These are phyloP conservation scores for Euphydryas editha DNA, from an alignment of 2,888 invertebrate genomes.

Conservation along the genomic window DNA sequence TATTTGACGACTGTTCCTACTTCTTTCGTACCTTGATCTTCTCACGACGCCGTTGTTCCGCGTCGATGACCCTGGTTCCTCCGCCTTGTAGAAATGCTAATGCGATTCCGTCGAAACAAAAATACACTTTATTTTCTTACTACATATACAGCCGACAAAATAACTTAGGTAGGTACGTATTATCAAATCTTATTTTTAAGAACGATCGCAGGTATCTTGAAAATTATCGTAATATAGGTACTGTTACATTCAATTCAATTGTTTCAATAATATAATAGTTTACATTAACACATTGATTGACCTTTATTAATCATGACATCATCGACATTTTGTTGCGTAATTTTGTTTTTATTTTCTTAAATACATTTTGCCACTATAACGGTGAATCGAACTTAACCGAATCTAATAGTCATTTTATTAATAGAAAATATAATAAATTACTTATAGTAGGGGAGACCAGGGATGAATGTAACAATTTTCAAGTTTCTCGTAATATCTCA, in stretches of 20 bases:
- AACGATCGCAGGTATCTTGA: neutral
- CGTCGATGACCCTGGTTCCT: conserved; percentile 35
- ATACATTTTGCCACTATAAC: too few relatives aligned
- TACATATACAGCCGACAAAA: neutral
- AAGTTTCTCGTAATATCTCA: too few relatives aligned
- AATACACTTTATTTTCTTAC: conserved; percentile 9
- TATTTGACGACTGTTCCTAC: conserved; percentile 12
- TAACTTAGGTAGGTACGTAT: neutral
- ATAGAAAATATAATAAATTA: too few relatives aligned
- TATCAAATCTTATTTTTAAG: neutral
- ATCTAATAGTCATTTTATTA: too few relatives aligned
- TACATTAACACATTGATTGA: neutral
- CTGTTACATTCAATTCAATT: neutral
- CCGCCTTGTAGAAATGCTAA: conserved; percentile 37
- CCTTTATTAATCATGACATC: neutral
- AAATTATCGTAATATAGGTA: neutral
- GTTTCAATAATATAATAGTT: neutral
- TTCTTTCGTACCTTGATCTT: conserved; percentile 9
- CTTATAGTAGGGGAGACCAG: too few relatives aligned
- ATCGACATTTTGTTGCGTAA: neutral
- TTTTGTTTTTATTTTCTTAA: neutral
- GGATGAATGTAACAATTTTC: too few relatives aligned
- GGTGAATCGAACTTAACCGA: too few relatives aligned
- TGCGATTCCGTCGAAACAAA: conserved; percentile 33
- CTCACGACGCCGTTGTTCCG: conserved; percentile 37